phyloP scores from a whole-genome alignment of 2,113 vertebrate genomes.

The Erpornis zantholeuca region DNA sequence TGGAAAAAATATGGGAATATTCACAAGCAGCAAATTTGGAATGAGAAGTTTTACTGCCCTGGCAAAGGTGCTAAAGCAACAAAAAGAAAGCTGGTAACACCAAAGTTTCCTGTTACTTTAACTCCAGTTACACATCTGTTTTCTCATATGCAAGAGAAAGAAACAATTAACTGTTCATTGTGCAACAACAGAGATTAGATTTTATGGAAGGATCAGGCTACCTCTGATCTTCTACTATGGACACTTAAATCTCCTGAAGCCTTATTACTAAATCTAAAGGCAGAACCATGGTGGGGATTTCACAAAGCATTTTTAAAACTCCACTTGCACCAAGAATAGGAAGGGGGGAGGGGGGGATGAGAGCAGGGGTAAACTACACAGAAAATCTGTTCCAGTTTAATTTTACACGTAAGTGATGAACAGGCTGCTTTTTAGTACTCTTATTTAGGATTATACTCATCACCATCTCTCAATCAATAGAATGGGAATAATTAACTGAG shows the following conservation, averaged over 20 bases:
- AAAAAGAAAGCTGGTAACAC: background rate
- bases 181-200: background rate
- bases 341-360: background rate
- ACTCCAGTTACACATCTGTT: background rate
- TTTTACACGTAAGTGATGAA: background rate
- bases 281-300: background rate
- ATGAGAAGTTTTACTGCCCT: background rate
- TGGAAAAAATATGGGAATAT: background rate
- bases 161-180: background rate
- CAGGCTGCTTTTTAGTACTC: rapidly evolving
- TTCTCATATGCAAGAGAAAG: background rate
- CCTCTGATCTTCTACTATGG: background rate
- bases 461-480: background rate
- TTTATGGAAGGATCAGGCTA: background rate
- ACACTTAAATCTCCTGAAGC: rapidly evolving
- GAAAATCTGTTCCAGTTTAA: background rate
- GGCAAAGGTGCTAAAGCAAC: background rate
- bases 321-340: background rate
- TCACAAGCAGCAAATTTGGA: background rate
- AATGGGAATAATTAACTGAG: background rate
- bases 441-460: background rate
- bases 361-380: background rate
- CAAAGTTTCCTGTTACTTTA: background rate
- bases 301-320: background rate
- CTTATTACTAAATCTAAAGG: background rate